Percentiles rank a stretch among this genome's conserved stretches.
These are phyloP conservation scores for Xenotilapia caudafasciata DNA, from an alignment of 2,113 vertebrate genomes.

Conservation along the genomic window DNA sequence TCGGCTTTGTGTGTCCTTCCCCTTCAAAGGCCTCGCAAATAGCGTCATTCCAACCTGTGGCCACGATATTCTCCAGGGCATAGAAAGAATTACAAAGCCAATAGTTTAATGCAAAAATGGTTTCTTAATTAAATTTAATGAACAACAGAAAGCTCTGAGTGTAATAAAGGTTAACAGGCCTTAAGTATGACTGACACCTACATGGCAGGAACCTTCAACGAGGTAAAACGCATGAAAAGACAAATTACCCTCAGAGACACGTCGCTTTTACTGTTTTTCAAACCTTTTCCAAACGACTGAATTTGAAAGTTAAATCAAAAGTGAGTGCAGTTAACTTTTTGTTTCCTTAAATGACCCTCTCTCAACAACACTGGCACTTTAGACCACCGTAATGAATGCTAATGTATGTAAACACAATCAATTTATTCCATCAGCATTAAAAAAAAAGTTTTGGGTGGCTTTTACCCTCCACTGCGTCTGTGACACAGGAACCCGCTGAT, in stretches of 20 bases:
- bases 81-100: background rate
- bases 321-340: background rate
- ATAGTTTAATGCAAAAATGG: background rate
- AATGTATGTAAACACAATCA: constrained; percentile 44
- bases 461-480: constrained; percentile 11
- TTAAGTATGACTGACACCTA: background rate
- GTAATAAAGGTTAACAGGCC: background rate
- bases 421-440: constrained; percentile 11
- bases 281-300: background rate
- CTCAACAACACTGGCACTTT: background rate
- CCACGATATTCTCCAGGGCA: background rate
- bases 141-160: background rate
- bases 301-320: constrained; percentile 4
- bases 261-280: background rate
- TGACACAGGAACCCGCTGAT: constrained; percentile 4
- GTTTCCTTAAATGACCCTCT: background rate
- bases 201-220: background rate
- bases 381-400: constrained; percentile 1
- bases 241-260: background rate
- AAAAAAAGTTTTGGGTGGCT: background rate
- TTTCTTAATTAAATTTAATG: background rate
- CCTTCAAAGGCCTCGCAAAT: background rate
- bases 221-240: background rate
- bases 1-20: background rate
- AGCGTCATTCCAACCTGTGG: background rate